Evolutionary conservation across 2,113 vertebrate species (phyloP), one percentile per base, ranked within the genome.

Genomic region (Esox niger): DNA sequence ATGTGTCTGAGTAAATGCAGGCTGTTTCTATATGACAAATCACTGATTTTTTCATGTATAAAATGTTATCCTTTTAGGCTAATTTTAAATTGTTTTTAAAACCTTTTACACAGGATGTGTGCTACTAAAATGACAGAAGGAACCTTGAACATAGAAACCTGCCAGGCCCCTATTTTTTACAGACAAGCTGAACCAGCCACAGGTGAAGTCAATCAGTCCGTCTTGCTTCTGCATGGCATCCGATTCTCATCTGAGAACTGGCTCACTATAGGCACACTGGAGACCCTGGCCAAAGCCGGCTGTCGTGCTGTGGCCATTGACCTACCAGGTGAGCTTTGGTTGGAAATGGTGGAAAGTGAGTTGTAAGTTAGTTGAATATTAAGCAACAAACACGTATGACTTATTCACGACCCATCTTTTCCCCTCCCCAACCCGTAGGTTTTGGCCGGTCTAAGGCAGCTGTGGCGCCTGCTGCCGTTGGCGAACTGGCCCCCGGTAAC

Each of bases 221-320:
- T 98, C 63, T 80, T 99, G 59, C 89, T 99, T 52, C 87, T 99
- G 71, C 97, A 99, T 0, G 97, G 97, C 8, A 95, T 98, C 64
- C 93, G 93, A 17, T 98, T 98, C 90, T 95, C 96, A 29, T 98
- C 97, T 0, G 89, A 95, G 69, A 96, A 93, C 73, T 99, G 97
- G 97, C 89, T 93, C 26, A 88, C 77, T 3, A 89, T 96, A 71
- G 91, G 86, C 54, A 96, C 97, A 0, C 89, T 98, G 27, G 80
- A 90, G 57, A 75, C 25, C 0, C 79, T 98, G 77, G 96, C 94
- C 0, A 86, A 89, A n/a, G 93, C 92, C 0, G 94, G 95, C 64
- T 93, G 94, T 81, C 87, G 91, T 0, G 94, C 95, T 0, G 88
- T 98, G 11, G 96, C 96, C 71, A 80, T 99, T 1, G 96, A 99